Conservation (phyloP, 2,888 invertebrate species). For the Pseudococcus jackbeardsleyi region DNA sequence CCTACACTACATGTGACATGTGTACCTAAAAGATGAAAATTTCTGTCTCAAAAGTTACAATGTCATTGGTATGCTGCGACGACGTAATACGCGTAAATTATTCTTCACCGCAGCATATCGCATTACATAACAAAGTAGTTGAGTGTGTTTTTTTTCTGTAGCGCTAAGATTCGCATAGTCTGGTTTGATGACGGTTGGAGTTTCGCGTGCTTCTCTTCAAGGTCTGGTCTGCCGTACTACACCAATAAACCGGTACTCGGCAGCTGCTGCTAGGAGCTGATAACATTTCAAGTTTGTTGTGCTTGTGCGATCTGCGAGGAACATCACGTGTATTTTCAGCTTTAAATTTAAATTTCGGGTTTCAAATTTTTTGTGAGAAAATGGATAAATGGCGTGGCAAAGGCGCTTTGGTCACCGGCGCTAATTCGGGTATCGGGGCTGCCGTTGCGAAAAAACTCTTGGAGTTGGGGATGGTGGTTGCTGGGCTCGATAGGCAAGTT, state of each 20-base stretch:
- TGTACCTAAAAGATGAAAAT: background rate
- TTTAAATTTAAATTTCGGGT: background rate
- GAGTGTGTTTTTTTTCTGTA: slow-evolving; percentile 24
- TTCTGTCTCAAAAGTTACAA: slow-evolving; percentile 48
- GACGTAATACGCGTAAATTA: slow-evolving; percentile 32
- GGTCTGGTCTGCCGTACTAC: background rate
- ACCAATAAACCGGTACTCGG: slow-evolving; percentile 19
- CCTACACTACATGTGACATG: background rate
- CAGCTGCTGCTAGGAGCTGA: background rate
- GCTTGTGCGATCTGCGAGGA: background rate
- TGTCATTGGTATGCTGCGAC: slow-evolving; percentile 29
- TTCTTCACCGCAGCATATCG: slow-evolving; percentile 1
- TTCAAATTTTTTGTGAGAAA: slow-evolving; percentile 7
- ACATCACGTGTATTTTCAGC: slow-evolving; percentile 5
- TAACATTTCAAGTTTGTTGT: slow-evolving; percentile 38
- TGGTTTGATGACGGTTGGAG: slow-evolving; percentile 30
- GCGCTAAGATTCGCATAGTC: slow-evolving; percentile 16
- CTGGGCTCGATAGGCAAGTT: slow-evolving; percentile 67
- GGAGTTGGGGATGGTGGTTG: slow-evolving; percentile 66
- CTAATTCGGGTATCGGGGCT: slow-evolving; percentile 68
- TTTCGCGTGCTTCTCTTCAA: slow-evolving; percentile 50
- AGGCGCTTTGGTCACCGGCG: slow-evolving; percentile 68
- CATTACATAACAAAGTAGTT: slow-evolving; percentile 24
- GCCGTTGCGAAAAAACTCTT: slow-evolving; percentile 67
- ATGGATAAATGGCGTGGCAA: slow-evolving; percentile 67